Conservation (phyloP, 2,113 vertebrate species). For the Dryoscopus gambensis region DNA sequence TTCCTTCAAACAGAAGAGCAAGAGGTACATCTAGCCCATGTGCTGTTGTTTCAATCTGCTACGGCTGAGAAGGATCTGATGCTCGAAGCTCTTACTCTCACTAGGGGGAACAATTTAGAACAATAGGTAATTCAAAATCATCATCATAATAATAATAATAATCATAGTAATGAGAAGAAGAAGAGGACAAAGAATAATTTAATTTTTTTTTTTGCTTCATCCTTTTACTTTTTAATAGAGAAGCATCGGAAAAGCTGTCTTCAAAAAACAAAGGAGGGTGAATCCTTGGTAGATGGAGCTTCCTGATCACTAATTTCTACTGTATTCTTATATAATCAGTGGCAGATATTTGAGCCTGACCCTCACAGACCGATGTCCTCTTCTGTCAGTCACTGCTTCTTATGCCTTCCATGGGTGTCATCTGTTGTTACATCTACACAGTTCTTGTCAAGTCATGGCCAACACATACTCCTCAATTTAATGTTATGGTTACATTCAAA, state of each 20-base stretch:
- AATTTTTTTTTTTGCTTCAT: not conserved
- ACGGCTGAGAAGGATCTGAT: not conserved
- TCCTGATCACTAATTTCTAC: not conserved
- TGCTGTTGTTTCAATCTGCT: not conserved
- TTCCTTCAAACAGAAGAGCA: not conserved
- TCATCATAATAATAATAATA: not conserved
- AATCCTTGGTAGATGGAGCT: not conserved
- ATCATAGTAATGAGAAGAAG: too few species aligned
- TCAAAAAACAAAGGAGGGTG: not conserved
- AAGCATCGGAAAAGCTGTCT: not conserved
- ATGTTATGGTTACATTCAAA: not conserved
- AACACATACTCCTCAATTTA: not conserved
- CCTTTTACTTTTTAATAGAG: not conserved
- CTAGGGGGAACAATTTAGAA: not conserved
- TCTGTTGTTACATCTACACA: not conserved
- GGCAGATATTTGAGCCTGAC: not conserved
- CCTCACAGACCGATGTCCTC: not conserved
- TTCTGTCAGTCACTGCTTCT: not conserved
- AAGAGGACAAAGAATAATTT: not conserved
- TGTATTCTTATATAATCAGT: not conserved
- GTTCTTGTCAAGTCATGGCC: not conserved
- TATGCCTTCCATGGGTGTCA: not conserved
- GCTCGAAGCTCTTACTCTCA: not conserved
- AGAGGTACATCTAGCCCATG: not conserved
- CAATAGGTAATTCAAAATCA: not conserved